Percentiles rank a stretch among this genome's conserved stretches.
Evolutionary conservation across 2,797 vertebrate species (phyloP).

Genomic region (Chaenodraco wilsoni): DNA sequence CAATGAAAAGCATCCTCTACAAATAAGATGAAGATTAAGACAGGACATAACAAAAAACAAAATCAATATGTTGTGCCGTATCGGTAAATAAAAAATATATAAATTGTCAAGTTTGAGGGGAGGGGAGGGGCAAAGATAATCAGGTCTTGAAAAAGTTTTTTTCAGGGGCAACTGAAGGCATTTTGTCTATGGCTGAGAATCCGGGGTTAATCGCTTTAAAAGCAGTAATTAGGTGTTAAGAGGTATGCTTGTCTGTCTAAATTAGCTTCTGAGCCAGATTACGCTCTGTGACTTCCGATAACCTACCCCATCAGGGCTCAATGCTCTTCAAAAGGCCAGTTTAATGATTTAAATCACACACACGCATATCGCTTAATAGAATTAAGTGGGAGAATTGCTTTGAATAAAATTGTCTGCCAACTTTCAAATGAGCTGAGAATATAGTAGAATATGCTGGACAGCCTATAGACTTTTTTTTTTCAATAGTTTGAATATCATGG

Average conservation of each 20-base stretch:
- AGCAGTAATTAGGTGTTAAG: constrained; percentile 81
- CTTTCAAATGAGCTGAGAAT: constrained; percentile 7
- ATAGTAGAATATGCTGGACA: constrained; percentile 3
- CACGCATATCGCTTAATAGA: constrained; percentile 16
- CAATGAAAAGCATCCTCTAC: constrained; percentile 25
- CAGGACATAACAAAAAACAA: constrained; percentile 9
- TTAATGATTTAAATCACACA: constrained; percentile 46
- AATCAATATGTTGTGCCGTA: background rate
- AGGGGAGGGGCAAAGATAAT: constrained; percentile 40
- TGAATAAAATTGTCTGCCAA: constrained; percentile 8
- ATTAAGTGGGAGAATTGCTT: background rate
- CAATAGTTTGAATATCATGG: constrained; percentile 5
- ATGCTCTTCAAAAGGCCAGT: constrained; percentile 48
- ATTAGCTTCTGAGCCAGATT: constrained; percentile 77
- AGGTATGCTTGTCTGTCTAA: constrained; percentile 79
- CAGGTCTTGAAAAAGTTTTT: constrained; percentile 54
- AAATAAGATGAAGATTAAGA: constrained; percentile 17
- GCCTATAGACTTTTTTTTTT: background rate
- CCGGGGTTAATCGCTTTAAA: constrained; percentile 81
- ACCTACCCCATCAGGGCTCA: constrained; percentile 56
- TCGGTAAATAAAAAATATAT: constrained; percentile 9
- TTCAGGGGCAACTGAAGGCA: constrained; percentile 62
- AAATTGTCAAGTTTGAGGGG: constrained; percentile 18
- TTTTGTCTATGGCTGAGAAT: constrained; percentile 73
- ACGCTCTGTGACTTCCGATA: constrained; percentile 70